Evolutionary conservation across 1,140 invertebrate genomes (phyloP), one percentile per base, ranked within the genome.

Genomic region (Bombus ignitus): DNA sequence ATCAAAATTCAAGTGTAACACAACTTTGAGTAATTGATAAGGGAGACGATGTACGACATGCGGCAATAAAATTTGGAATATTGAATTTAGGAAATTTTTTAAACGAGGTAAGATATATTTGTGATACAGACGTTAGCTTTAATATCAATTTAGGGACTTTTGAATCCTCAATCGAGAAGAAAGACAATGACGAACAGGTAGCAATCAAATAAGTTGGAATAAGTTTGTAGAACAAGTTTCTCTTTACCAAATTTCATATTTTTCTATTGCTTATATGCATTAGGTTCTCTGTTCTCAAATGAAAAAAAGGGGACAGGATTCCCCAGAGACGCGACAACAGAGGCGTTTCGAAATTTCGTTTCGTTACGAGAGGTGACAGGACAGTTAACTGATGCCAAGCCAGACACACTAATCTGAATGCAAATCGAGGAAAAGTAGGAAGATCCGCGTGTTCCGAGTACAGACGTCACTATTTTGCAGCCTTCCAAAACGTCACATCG

Each of bases 371-470:
- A 22, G 15, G 65, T 66, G 32, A 66, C n/a, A 15, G 28, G 39
- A 44, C 68, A 28, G 37, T 72, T 25, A 72, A 37, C 70, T 13
- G 70, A 71, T 28, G 37, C 5, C 6, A 44, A 2, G 28, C 6
- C 71, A 32, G 39, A 44, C 73, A 35, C 72, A 77, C 76, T 83
- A 89, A 90, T 90, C 88, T 90, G 53, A 80, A 90, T 89, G 80
- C 68, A 90, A 90, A 90, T 88, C 68, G 68, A 84, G 84, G 79
- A 89, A 90, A 89, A 86, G 42, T 77, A 35, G 77, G 68, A 78
- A 86, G 47, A 39, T 86, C 75, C 71, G 75, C 75, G 65, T 78
- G 87, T 87, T 70, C 70, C 28, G n/a, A 84, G 44, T 65, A 70
- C 42, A 37, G 59, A 28, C 13, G 8, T 39, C 13, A 25, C 0